phyloP scores from a whole-genome alignment of 2,113 vertebrate species.

The Cebus imitator region DNA sequence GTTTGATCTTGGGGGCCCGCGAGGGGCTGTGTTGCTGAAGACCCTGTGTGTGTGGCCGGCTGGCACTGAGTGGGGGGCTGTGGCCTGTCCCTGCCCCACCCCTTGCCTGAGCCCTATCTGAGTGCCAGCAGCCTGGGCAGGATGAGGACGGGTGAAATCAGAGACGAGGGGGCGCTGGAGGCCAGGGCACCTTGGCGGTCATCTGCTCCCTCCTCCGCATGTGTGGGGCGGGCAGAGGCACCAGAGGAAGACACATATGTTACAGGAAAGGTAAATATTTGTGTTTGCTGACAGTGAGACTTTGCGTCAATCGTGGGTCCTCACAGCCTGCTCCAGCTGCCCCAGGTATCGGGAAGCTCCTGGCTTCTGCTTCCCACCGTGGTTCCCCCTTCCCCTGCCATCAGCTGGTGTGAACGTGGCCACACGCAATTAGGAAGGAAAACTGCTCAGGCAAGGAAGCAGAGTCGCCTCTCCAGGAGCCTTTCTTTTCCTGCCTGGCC shows the following conservation, averaged over 20 bases:
- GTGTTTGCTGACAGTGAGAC: neutral
- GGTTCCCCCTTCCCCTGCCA: neutral
- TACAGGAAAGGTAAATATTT: neutral
- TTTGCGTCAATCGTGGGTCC: neutral
- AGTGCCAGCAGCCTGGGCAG: neutral
- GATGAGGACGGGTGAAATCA: neutral
- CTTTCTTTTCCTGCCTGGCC: neutral
- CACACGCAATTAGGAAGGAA: neutral
- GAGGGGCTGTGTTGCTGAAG: neutral
- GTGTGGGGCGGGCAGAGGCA: neutral
- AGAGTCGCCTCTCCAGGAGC: accelerated
- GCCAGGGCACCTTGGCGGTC: neutral
- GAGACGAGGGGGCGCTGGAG: neutral
- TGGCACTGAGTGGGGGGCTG: no score
- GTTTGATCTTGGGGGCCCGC: neutral
- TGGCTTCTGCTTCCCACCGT: accelerated
- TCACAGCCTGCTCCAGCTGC: neutral
- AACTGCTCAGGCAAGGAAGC: neutral
- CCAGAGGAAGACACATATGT: neutral
- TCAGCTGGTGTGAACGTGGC: neutral
- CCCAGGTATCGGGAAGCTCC: neutral
- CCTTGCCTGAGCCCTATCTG: neutral
- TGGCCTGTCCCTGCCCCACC: neutral
- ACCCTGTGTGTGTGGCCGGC: neutral
- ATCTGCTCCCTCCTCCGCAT: neutral